Percentiles rank a stretch among this genome's conserved stretches.
Evolutionary conservation across 2,888 invertebrate species (phyloP).

Genomic region (Homarus gammarus): DNA sequence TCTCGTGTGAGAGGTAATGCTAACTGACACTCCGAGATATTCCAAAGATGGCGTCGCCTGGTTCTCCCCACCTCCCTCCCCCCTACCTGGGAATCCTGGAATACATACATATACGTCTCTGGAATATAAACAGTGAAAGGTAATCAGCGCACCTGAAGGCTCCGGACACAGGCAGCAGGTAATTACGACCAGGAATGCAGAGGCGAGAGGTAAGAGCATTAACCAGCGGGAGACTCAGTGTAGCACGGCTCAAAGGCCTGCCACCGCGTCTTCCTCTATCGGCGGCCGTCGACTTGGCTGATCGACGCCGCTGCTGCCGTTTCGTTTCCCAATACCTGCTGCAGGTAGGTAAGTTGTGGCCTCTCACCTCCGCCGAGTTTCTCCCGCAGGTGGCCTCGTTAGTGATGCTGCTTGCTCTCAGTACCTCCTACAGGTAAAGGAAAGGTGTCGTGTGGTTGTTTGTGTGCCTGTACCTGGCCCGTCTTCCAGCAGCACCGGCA

Average conservation of each 20-base stretch:
- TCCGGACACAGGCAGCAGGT: conserved; percentile 10
- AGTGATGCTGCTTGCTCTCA: background rate
- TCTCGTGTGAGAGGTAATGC: conserved; percentile 45
- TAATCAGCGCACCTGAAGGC: conserved; percentile 40
- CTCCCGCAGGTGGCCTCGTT: no score
- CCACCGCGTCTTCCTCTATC: background rate
- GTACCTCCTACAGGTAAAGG: background rate
- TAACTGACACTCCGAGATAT: conserved; percentile 61
- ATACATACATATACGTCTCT: conserved; percentile 48
- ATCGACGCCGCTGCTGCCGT: no score
- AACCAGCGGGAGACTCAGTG: background rate
- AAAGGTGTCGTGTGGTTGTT: no score
- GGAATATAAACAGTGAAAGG: conserved; percentile 53
- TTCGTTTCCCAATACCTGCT: no score
- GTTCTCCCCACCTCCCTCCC: background rate
- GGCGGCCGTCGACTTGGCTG: no score
- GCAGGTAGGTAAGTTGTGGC: no score
- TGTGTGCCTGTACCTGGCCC: no score
- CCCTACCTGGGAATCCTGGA: conserved; percentile 31
- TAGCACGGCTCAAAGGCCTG: background rate
- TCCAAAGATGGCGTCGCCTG: conserved; percentile 57
- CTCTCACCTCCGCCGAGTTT: no score
- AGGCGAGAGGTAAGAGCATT: background rate
- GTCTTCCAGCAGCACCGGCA: no score
- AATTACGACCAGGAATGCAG: background rate